A percentile compares a stretch with the other conserved stretches of the same genome.
Evolutionary conservation across 2,797 vertebrate genomes (phyloP).

Genomic region (Anguilla marmorata): DNA sequence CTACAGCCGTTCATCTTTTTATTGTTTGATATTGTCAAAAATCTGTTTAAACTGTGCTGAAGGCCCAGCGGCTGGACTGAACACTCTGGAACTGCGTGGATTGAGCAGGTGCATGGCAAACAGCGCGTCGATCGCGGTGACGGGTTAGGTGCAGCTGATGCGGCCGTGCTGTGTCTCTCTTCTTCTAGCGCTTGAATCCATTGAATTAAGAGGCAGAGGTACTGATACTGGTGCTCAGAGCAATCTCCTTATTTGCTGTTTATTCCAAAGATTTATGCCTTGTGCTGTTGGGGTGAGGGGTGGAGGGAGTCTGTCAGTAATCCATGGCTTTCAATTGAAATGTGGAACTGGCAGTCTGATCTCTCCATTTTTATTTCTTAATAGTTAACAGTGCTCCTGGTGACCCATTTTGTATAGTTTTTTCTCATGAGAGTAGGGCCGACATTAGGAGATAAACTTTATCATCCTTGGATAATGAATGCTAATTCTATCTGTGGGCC

Average conservation of each 20-base stretch:
- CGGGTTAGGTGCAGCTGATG: neutral
- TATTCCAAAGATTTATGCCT: neutral
- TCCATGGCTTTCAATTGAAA: neutral
- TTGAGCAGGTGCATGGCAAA: neutral
- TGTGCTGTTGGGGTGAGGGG: neutral
- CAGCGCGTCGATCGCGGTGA: neutral
- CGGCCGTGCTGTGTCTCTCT: neutral
- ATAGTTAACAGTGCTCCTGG: neutral
- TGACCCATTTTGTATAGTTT: neutral
- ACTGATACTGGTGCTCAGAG: neutral
- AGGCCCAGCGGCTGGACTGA: neutral
- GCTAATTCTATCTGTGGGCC: conserved; percentile 9
- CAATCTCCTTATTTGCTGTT: neutral
- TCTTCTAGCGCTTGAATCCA: neutral
- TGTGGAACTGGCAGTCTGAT: neutral
- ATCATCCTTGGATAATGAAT: conserved; percentile 13
- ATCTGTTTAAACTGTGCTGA: neutral
- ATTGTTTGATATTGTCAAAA: neutral
- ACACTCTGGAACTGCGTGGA: neutral
- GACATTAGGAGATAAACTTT: no score
- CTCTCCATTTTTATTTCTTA: neutral
- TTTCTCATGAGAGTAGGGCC: neutral
- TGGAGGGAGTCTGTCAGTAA: neutral
- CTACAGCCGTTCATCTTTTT: neutral
- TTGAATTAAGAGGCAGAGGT: neutral